phyloP scores from a whole-genome alignment of 1,140 invertebrate species.

The Drosophila sp. region DNA sequence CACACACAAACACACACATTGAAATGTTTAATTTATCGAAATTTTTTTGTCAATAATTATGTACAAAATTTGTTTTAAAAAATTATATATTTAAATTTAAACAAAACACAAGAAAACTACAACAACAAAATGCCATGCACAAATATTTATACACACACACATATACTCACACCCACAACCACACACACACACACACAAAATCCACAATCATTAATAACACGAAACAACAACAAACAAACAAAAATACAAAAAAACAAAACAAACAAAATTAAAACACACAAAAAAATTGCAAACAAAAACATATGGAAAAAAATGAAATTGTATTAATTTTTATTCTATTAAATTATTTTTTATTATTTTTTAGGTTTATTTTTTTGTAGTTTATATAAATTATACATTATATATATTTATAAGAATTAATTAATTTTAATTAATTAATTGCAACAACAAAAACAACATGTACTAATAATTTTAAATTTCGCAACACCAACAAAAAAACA shows the following conservation, averaged over 20 bases:
- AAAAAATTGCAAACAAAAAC: constrained; percentile 33
- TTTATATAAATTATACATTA: constrained; percentile 35
- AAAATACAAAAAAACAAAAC: constrained; percentile 26
- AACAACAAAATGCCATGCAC: constrained; percentile 66
- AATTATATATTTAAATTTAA: background rate
- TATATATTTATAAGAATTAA: constrained; percentile 40
- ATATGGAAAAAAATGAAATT: constrained; percentile 59
- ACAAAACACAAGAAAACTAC: constrained; percentile 7
- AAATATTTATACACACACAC: constrained; percentile 65
- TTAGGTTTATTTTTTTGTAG: constrained; percentile 76
- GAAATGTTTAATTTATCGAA: constrained; percentile 40
- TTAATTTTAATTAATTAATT: constrained; percentile 27
- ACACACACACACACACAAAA: constrained; percentile 33
- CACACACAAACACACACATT: constrained; percentile 31
- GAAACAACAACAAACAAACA: constrained; percentile 33
- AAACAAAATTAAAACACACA: constrained; percentile 37
- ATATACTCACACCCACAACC: constrained; percentile 24
- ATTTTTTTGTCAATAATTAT: constrained; percentile 42
- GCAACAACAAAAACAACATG: constrained; percentile 51
- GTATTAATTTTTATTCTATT: constrained; percentile 82
- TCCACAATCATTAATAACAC: constrained; percentile 21
- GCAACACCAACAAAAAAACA: constrained; percentile 40
- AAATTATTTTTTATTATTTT: constrained; percentile 81
- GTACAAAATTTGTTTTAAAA: constrained; percentile 58
- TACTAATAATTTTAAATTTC: constrained; percentile 71